Percentiles rank a stretch among this genome's conserved stretches.
Conservation (phyloP, 1,140 invertebrate species). For the silkworm (Bombyx mori) region ASM3026992v2 NC_085117.1:8449501-8450000, state of each 20-base stretch:
- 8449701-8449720: conserved; percentile 62
- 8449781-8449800: too few relatives aligned
- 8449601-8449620: conserved; percentile 65
- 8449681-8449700: conserved; percentile 67
- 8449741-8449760: conserved; percentile 33
- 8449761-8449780: background rate
- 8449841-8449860: too few relatives aligned
- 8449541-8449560: conserved; percentile 29
- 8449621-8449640: conserved; percentile 62
- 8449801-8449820: too few relatives aligned
- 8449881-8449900: too few relatives aligned
- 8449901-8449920: too few relatives aligned
- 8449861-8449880: too few relatives aligned
- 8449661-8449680: conserved; percentile 56
- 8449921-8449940: too few relatives aligned
- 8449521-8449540: background rate
- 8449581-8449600: conserved; percentile 52
- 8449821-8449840: too few relatives aligned
- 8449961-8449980: too few relatives aligned
- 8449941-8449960: too few relatives aligned
- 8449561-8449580: conserved; percentile 31
- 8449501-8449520: conserved; percentile 11
- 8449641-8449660: conserved; percentile 29
- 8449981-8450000: too few relatives aligned
- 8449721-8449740: conserved; percentile 53